These are phyloP conservation scores for Cyaniris semiargus DNA, from an alignment of 2,888 invertebrate species.

Conservation along the genomic window DNA sequence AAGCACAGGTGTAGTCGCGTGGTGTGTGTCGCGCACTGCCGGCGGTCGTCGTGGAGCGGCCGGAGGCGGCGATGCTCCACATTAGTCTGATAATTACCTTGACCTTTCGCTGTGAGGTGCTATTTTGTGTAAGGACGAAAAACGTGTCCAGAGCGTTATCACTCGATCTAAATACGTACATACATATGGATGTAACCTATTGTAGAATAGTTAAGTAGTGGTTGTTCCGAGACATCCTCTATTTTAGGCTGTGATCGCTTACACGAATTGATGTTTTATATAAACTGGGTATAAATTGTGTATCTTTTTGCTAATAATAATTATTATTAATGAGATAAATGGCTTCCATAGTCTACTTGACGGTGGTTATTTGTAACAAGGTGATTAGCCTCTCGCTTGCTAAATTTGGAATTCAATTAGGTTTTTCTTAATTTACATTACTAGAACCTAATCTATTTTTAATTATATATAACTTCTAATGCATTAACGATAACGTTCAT, in stretches of 20 bases:
- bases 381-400: background rate
- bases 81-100: conserved; percentile 7
- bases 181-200: conserved; percentile 19
- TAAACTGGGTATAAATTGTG: too few relatives aligned
- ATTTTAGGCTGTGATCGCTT: background rate
- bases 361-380: background rate
- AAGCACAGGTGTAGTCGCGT: background rate
- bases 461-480: background rate
- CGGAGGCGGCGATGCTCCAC: background rate
- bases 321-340: too few relatives aligned
- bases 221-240: background rate
- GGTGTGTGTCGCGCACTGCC: background rate
- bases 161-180: background rate
- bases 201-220: background rate
- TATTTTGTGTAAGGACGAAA: background rate
- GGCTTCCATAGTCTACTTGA: background rate
- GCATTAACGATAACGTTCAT: background rate
- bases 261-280: background rate
- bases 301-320: too few relatives aligned
- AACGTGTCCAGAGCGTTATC: conserved; percentile 8
- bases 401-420: background rate
- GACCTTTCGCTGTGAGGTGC: background rate
- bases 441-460: conserved; percentile 3
- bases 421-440: background rate
- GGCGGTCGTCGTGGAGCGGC: background rate